Conservation (phyloP, 2,113 vertebrate species). For the Sitta europaea region DNA sequence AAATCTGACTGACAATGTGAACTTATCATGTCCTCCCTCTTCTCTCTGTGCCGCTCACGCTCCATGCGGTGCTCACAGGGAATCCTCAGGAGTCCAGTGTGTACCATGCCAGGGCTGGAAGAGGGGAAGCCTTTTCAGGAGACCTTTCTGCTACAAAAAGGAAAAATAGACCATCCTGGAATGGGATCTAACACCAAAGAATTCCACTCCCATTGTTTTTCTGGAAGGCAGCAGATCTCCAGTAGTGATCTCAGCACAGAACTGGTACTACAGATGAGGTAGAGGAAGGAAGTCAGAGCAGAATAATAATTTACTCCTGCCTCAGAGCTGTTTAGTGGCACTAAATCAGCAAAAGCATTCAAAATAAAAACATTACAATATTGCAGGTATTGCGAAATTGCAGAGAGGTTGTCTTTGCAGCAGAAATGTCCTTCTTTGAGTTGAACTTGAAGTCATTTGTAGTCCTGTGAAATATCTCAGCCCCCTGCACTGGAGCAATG, state of each 20-base stretch:
- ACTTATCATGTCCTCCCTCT: background rate
- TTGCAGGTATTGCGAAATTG: background rate
- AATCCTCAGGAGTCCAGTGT: accelerated
- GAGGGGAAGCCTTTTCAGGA: background rate
- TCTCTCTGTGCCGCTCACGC: accelerated
- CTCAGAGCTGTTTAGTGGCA: background rate
- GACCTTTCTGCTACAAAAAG: background rate
- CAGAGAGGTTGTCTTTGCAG: background rate
- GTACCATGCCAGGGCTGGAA: background rate
- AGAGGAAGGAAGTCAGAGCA: background rate
- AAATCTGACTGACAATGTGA: background rate
- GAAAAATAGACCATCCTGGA: background rate
- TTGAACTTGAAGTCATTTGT: background rate
- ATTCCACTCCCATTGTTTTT: background rate
- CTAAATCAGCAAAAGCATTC: background rate
- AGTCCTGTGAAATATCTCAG: accelerated
- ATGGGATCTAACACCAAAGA: background rate
- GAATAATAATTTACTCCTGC: background rate
- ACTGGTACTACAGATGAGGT: background rate
- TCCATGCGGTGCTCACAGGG: accelerated
- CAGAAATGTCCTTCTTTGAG: background rate
- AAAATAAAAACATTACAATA: background rate
- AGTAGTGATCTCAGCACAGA: background rate
- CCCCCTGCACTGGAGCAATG: accelerated
- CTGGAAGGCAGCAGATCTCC: background rate